Evolutionary conservation across 2,113 vertebrate genomes (phyloP).

Genomic region (Stegastes partitus): DNA sequence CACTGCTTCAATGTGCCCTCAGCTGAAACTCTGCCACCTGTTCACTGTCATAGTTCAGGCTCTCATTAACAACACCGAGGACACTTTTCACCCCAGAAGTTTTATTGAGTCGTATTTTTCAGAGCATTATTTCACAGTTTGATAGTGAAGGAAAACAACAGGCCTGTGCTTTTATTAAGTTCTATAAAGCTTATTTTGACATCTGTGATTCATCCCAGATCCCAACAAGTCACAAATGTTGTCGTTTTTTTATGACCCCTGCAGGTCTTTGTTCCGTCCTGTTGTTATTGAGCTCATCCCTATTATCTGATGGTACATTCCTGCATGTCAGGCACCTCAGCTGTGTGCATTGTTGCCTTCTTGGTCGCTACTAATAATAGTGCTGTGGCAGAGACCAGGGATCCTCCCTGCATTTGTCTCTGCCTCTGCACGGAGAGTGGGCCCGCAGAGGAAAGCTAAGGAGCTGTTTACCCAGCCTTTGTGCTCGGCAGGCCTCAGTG

Average conservation of each 20-base stretch:
- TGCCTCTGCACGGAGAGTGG: conserved; percentile 60
- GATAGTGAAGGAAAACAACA: neutral
- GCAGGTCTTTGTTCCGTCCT: neutral
- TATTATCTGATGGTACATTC: conserved; percentile 67
- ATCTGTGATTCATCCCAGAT: no score
- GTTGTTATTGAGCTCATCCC: conserved; percentile 50
- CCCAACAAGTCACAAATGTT: conserved; percentile 6
- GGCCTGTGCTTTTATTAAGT: no score
- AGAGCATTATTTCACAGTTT: conserved; percentile 1
- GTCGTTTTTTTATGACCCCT: neutral
- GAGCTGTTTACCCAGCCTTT: conserved; percentile 84
- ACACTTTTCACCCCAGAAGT: neutral
- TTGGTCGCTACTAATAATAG: conserved; percentile 78
- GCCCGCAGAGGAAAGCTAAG: conserved; percentile 61
- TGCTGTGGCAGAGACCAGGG: conserved; percentile 58
- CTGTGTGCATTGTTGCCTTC: conserved; percentile 74
- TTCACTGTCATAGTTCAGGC: neutral
- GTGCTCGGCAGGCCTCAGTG: conserved; percentile 73
- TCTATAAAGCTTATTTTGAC: no score
- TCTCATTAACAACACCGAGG: conserved; percentile 20
- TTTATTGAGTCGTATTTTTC: conserved; percentile 2
- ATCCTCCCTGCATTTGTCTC: conserved; percentile 81
- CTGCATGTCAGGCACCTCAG: conserved; percentile 70
- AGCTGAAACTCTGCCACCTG: conserved; percentile 36
- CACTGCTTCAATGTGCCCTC: conserved; percentile 37